phyloP scores from a whole-genome alignment of 2,888 invertebrate genomes.

The Tetanocera ferruginea region DNA sequence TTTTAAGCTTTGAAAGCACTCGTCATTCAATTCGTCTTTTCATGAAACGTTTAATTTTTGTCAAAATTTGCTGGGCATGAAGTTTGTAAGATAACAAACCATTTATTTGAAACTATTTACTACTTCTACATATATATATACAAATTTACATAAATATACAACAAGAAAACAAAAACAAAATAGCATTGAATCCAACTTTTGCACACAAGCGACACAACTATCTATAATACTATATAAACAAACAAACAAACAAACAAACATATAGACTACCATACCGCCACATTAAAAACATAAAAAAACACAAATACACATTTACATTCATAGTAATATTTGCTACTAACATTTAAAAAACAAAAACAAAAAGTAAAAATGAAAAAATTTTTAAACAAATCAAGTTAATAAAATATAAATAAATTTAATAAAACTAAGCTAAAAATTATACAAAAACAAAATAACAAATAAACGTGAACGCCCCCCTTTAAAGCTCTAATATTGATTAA shows the following conservation, averaged over 20 bases:
- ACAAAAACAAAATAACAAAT: conserved; percentile 45
- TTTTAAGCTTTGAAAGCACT: too few relatives aligned
- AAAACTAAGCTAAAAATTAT: conserved; percentile 45
- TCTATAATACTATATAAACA: conserved; percentile 10
- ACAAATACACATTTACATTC: conserved; percentile 20
- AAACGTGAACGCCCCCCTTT: conserved; percentile 37
- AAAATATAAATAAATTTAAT: conserved; percentile 53
- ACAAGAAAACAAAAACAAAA: conserved; percentile 8
- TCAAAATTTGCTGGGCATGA: neutral
- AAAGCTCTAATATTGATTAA: conserved; percentile 47
- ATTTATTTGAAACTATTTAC: conserved; percentile 32
- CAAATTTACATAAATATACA: conserved; percentile 36
- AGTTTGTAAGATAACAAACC: conserved; percentile 26
- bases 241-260: conserved; percentile 24
- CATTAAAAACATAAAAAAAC: conserved; percentile 8
- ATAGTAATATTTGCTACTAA: conserved; percentile 34
- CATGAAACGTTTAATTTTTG: neutral
- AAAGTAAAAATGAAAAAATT: conserved; percentile 40
- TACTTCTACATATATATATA: conserved; percentile 35
- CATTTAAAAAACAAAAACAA: conserved; percentile 34
- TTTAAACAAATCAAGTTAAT: conserved; percentile 45
- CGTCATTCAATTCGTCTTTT: too few relatives aligned
- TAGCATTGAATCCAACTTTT: conserved; percentile 16
- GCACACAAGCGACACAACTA: conserved; percentile 18
- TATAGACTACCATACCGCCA: conserved; percentile 27